These are phyloP conservation scores for Bubo blakistoni DNA, from an alignment of 2,113 vertebrate species.

Conservation along the genomic window DNA sequence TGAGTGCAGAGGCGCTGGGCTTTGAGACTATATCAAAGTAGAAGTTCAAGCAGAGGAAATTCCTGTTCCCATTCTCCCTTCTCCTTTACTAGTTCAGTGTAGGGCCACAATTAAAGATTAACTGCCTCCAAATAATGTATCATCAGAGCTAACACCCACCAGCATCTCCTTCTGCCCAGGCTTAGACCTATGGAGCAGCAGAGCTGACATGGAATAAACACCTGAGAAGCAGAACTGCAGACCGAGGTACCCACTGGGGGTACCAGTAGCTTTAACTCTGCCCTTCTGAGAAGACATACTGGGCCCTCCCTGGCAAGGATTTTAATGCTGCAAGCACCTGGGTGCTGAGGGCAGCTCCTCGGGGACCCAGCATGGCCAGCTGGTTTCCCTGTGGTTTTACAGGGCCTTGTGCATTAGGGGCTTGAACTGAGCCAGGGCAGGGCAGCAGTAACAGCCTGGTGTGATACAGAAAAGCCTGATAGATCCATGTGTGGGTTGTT, in stretches of 20 bases:
- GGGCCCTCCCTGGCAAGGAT: background rate
- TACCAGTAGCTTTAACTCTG: background rate
- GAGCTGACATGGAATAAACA: background rate
- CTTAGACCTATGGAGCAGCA: background rate
- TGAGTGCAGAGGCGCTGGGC: background rate
- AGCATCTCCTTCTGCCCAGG: background rate
- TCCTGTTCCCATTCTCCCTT: background rate
- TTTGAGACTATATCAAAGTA: background rate
- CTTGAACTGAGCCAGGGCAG: background rate
- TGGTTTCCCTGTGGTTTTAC: background rate
- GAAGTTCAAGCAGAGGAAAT: slow-evolving; percentile 15
- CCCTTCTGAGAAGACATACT: background rate
- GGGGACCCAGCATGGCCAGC: background rate
- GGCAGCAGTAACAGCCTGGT: background rate
- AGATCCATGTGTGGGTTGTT: background rate
- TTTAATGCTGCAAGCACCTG: background rate
- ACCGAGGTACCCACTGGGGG: background rate
- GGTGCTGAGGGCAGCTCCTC: background rate
- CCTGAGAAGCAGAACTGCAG: background rate
- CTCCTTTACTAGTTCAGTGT: background rate
- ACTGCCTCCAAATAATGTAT: background rate
- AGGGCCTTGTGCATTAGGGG: background rate
- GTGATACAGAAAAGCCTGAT: background rate
- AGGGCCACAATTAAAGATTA: background rate
- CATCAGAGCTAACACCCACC: background rate